phyloP scores from a whole-genome alignment of 2,113 vertebrate species.

The Mus musculus region DNA sequence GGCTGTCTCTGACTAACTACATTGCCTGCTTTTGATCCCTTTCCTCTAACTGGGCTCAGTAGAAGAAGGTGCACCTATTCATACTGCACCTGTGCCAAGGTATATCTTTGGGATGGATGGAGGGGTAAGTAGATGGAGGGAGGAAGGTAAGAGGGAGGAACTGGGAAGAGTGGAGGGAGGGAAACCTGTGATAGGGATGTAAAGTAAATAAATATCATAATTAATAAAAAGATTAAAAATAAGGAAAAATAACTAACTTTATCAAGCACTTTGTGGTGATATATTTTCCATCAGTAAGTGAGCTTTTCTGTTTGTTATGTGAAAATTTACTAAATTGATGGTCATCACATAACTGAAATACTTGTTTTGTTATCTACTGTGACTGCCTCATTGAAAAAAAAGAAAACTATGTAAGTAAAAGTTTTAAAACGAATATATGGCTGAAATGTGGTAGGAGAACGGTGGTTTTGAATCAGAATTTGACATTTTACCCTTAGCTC shows the following conservation, averaged over 20 bases:
- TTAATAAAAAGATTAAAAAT: no score
- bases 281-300: not conserved
- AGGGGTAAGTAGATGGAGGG: not conserved
- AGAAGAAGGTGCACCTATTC: not conserved
- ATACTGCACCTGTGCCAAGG: not conserved
- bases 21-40: not conserved
- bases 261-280: not conserved
- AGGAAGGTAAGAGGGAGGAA: not conserved
- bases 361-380: not conserved
- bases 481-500: not conserved
- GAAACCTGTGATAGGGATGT: not conserved
- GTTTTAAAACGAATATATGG: slow-evolving; percentile 5
- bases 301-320: not conserved
- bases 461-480: not conserved
- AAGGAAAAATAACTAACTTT: not conserved
- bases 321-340: not conserved
- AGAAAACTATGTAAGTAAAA: not conserved
- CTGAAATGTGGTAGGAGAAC: rapidly evolving
- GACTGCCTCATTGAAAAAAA: not conserved
- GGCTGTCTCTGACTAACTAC: not conserved
- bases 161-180: not conserved
- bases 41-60: not conserved
- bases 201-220: not conserved
- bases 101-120: not conserved
- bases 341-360: not conserved